Percentiles rank a stretch among this genome's conserved stretches.
Conservation (phyloP, 2,113 vertebrate genomes). For the Sinosuthora webbiana region DNA sequence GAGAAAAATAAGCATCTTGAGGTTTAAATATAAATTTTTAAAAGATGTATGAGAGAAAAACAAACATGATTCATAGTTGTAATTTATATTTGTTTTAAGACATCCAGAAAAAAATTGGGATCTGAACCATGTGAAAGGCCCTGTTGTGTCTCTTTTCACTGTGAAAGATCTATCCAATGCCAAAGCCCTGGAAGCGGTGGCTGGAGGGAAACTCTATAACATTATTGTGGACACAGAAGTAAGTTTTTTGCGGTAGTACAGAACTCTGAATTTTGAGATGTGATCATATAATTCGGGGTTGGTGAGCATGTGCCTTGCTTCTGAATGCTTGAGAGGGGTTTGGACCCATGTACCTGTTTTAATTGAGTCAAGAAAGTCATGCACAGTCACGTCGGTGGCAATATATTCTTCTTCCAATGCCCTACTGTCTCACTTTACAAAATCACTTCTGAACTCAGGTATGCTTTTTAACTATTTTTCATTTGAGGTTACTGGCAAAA, state of each 20-base stretch:
- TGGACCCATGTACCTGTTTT: not conserved
- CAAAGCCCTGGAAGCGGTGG: conserved; percentile 88
- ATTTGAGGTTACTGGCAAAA: conserved; percentile 89
- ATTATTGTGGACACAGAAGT: conserved; percentile 96
- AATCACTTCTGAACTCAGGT: not conserved
- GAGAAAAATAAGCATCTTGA: not conserved
- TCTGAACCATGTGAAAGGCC: conserved; percentile 83
- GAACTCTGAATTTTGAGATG: not conserved
- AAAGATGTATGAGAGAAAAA: not conserved
- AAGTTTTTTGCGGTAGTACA: not conserved
- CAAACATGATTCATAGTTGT: not conserved
- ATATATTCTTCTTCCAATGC: not conserved
- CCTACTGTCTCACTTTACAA: not conserved
- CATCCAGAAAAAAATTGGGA: conserved; percentile 89
- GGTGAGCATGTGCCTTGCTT: not conserved
- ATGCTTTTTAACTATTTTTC: not conserved
- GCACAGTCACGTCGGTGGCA: not conserved
- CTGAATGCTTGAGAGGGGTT: not conserved
- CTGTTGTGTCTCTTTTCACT: conserved; percentile 84
- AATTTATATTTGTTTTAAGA: conserved; percentile 68
- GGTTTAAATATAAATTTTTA: not conserved
- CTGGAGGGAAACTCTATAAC: conserved; percentile 91
- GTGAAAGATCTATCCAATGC: conserved; percentile 82
- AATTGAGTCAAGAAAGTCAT: not conserved
- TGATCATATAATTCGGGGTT: accelerated